phyloP scores from a whole-genome alignment of 2,797 vertebrate species.

The Eulemur mongoz region DNA sequence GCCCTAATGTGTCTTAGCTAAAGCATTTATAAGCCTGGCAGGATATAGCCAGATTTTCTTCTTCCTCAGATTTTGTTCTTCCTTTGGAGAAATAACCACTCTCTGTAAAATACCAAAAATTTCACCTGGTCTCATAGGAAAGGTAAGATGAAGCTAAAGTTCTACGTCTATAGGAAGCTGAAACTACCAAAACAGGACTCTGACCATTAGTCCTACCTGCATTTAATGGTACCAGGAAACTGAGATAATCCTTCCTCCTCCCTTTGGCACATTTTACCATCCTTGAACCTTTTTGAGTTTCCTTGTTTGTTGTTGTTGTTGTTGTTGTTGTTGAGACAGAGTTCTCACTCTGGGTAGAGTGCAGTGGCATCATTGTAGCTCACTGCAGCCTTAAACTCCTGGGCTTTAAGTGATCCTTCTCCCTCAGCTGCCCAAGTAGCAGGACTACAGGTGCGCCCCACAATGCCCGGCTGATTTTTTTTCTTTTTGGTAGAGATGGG shows the following conservation, averaged over 20 bases:
- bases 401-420: no score
- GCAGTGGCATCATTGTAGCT: no score
- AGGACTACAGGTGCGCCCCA: no score
- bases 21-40: not conserved
- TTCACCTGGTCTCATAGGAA: not conserved
- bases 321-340: no score
- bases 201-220: not conserved
- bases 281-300: not conserved
- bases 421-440: no score
- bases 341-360: no score
- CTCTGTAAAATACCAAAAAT: not conserved
- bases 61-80: slow-evolving; percentile 30
- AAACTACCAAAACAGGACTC: not conserved
- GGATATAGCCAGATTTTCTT: not conserved
- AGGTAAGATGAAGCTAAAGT: not conserved
- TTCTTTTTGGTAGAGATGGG: no score
- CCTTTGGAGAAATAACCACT: not conserved
- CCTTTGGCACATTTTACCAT: not conserved
- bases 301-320: no score
- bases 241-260: not conserved
- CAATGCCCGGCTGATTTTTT: no score
- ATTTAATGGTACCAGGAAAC: slow-evolving; percentile 9
- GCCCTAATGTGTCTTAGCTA: not conserved
- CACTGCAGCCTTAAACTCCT: no score
- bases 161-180: not conserved